A percentile compares a stretch with the other conserved stretches of the same genome.
Evolutionary conservation across 2,113 vertebrate species (phyloP).

Genomic region (Daphoenositta chrysoptera): DNA sequence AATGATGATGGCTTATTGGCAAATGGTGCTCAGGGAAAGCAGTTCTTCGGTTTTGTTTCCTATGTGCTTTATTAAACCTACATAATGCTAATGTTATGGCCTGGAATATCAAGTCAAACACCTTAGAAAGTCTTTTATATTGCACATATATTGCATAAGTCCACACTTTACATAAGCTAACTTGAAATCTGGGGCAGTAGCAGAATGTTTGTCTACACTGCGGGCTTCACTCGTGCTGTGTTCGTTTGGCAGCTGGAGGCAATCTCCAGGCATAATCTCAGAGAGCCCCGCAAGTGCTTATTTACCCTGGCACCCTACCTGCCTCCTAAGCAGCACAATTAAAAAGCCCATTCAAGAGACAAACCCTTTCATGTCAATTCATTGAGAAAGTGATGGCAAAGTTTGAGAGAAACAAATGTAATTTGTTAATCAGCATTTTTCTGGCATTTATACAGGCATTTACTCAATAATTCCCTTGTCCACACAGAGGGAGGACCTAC

Average conservation of each 20-base stretch:
- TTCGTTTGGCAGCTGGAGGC: not conserved
- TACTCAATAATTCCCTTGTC: not conserved
- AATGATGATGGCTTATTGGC: not conserved
- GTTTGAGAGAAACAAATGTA: not conserved
- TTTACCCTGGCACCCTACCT: not conserved
- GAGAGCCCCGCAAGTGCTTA: not conserved
- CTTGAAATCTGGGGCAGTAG: not conserved
- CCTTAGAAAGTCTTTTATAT: not conserved
- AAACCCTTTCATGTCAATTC: not conserved
- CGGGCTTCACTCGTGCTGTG: accelerated
- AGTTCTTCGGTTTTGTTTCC: not conserved
- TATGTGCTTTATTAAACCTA: not conserved
- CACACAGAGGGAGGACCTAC: not conserved
- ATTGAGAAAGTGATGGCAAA: not conserved
- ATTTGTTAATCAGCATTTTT: not conserved
- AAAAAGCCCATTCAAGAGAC: not conserved
- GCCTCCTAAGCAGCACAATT: not conserved
- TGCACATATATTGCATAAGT: not conserved
- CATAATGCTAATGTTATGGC: not conserved
- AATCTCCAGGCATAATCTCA: not conserved
- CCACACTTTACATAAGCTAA: not conserved
- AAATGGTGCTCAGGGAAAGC: not conserved
- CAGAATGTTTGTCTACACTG: not conserved
- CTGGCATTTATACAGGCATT: not conserved
- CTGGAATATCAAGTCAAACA: not conserved